phyloP scores from a whole-genome alignment of 64 coral and sea anemone genomes.

The Montipora efflorescens region DNA sequence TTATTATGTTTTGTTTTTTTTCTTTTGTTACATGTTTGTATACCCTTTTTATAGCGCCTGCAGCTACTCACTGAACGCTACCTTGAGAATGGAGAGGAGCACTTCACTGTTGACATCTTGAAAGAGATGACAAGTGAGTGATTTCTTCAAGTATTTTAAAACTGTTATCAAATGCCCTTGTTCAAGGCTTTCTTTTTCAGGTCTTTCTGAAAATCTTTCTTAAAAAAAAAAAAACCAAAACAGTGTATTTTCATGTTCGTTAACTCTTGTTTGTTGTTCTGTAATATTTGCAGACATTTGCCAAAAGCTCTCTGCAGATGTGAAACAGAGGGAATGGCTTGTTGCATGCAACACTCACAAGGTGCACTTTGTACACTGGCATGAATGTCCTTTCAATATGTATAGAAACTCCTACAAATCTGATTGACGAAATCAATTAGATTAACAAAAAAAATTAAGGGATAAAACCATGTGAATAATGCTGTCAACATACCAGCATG shows the following conservation, averaged over 20 bases:
- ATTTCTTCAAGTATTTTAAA: neutral
- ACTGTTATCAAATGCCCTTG: too few species aligned
- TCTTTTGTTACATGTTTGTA: neutral
- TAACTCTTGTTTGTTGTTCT: neutral
- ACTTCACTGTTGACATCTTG: slow-evolving; percentile 95
- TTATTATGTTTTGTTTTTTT: neutral
- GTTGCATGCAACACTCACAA: slow-evolving; percentile 97
- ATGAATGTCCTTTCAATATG: too few species aligned
- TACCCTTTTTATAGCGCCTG: slow-evolving; percentile 63
- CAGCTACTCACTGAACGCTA: slow-evolving; percentile 93
- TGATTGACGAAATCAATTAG: too few species aligned
- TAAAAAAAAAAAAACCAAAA: too few species aligned
- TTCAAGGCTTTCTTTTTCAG: too few species aligned
- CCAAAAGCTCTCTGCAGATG: slow-evolving; percentile 95
- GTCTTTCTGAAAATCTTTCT: neutral
- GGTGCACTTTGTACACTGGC: slow-evolving; percentile 16
- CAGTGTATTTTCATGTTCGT: neutral
- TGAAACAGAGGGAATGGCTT: slow-evolving; percentile 96
- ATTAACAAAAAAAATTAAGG: too few species aligned
- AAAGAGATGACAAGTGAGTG: slow-evolving; percentile 99
- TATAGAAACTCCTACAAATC: too few species aligned
- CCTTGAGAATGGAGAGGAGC: slow-evolving; percentile 95
- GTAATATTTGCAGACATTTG: slow-evolving; percentile 91
- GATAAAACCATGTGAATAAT: too few species aligned
- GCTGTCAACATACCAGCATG: too few species aligned